These are phyloP conservation scores for Pristionchus entomophagus DNA, from an alignment of 2,888 invertebrate species.

Conservation along the genomic window DNA sequence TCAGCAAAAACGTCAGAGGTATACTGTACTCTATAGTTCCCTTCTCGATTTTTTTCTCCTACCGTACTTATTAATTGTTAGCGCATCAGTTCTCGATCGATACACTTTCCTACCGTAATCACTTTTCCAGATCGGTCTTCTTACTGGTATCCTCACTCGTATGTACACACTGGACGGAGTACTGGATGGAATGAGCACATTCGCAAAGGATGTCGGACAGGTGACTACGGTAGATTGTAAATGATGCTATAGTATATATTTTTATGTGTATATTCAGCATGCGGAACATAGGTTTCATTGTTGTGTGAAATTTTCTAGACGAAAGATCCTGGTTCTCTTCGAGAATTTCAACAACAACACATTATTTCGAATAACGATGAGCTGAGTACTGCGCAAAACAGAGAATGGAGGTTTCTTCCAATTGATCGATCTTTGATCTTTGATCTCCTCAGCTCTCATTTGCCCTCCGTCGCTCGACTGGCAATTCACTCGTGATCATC, in stretches of 20 bases:
- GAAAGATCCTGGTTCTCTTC: background rate
- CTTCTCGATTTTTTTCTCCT: background rate
- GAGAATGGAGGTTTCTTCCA: too few relatives aligned
- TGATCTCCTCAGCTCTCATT: conserved; percentile 83
- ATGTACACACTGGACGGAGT: conserved; percentile 87
- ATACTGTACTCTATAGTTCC: background rate
- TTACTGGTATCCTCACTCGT: conserved; percentile 80
- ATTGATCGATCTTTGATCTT: too few relatives aligned
- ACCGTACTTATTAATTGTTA: too few relatives aligned
- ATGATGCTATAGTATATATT: background rate
- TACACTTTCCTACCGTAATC: background rate
- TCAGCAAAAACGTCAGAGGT: background rate
- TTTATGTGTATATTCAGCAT: too few relatives aligned
- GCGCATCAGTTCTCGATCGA: background rate
- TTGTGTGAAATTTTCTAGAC: background rate
- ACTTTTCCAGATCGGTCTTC: conserved; percentile 9
- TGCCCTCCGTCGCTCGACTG: conserved; percentile 83
- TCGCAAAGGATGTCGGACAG: conserved; percentile 88
- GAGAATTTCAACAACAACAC: too few relatives aligned
- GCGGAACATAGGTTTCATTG: background rate
- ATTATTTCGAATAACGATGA: too few relatives aligned
- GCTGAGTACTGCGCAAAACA: too few relatives aligned
- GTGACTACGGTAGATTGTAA: conserved; percentile 77
- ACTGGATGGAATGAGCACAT: conserved; percentile 87
- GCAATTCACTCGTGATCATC: conserved; percentile 85